Conservation (phyloP, 2,113 vertebrate genomes). For the Dipodomys ordii region DNA sequence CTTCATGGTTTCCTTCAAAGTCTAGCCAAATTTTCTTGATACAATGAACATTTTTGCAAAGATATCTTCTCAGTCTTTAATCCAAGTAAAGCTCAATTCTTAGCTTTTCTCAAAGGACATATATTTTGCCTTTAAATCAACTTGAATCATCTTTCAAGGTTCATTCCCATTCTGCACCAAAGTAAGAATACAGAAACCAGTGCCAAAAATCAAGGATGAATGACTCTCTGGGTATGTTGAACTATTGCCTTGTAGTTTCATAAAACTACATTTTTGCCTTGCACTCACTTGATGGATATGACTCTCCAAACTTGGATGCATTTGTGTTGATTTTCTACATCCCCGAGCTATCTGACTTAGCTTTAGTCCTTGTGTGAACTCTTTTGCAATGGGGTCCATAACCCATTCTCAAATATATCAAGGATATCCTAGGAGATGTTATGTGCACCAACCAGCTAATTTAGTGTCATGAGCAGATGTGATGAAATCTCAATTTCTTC, state of each 20-base stretch:
- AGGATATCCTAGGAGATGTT: constrained; percentile 67
- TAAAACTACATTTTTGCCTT: constrained; percentile 31
- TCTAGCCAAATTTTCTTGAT: constrained; percentile 59
- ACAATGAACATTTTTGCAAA: constrained; percentile 31
- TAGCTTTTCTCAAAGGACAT: constrained; percentile 64
- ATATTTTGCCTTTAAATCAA: constrained; percentile 68
- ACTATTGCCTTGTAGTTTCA: constrained; percentile 57
- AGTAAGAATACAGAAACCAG: constrained; percentile 52
- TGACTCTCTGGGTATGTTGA: constrained; percentile 47
- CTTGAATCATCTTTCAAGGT: constrained; percentile 49
- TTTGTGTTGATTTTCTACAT: constrained; percentile 45
- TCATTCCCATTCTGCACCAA: constrained; percentile 29
- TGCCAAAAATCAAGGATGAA: constrained; percentile 58
- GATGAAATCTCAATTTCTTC: constrained; percentile 75
- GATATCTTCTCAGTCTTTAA: constrained; percentile 50
- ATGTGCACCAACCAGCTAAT: constrained; percentile 52
- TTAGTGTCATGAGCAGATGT: constrained; percentile 58
- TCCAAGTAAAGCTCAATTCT: constrained; percentile 55
- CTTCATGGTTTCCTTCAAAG: constrained; percentile 13
- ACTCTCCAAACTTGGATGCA: background rate
- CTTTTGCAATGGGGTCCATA: constrained; percentile 57
- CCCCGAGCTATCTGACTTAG: constrained; percentile 7
- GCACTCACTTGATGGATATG: constrained; percentile 66
- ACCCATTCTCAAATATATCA: constrained; percentile 64
- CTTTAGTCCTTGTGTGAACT: constrained; percentile 66